Percentiles rank a stretch among this genome's conserved stretches.
Conservation (phyloP, 2,113 vertebrate species). For the Callipepla californica region DNA sequence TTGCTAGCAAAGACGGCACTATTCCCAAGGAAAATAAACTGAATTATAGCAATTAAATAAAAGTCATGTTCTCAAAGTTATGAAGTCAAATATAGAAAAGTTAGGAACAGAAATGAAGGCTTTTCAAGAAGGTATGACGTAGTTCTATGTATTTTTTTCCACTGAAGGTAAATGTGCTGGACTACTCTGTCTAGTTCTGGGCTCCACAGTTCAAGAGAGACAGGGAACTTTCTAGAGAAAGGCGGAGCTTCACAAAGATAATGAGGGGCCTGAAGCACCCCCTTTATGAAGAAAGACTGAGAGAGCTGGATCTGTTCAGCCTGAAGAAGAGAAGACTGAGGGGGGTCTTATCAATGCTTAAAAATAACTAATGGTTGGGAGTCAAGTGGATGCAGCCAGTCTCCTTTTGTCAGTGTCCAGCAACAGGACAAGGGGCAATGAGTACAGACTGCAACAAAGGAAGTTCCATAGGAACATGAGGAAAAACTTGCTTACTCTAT, state of each 20-base stretch:
- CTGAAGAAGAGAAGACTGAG: not conserved
- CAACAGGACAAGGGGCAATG: no score
- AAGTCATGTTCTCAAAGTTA: not conserved
- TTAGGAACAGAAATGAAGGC: not conserved
- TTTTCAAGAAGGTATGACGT: not conserved
- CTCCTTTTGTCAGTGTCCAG: no score
- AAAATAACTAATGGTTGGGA: not conserved
- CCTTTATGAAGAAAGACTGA: not conserved
- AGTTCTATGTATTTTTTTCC: not conserved
- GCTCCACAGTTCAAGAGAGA: not conserved
- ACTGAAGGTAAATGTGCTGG: not conserved
- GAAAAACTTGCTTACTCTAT: no score
- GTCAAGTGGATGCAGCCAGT: no score
- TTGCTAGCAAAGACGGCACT: constrained; percentile 3
- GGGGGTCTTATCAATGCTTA: not conserved
- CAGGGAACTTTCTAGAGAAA: not conserved
- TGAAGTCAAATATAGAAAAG: not conserved
- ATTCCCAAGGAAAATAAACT: constrained; percentile 6
- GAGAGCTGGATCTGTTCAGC: not conserved
- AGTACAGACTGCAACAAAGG: no score
- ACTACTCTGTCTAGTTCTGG: not conserved
- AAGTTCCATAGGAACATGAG: no score
- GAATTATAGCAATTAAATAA: not conserved
- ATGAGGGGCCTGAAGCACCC: not conserved
- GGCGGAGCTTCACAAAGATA: not conserved